A percentile compares a stretch with the other conserved stretches of the same genome.
These are phyloP conservation scores for Dreissena rostriformis DNA, from an alignment of 1,140 invertebrate species.

Conservation along the genomic window DNA sequence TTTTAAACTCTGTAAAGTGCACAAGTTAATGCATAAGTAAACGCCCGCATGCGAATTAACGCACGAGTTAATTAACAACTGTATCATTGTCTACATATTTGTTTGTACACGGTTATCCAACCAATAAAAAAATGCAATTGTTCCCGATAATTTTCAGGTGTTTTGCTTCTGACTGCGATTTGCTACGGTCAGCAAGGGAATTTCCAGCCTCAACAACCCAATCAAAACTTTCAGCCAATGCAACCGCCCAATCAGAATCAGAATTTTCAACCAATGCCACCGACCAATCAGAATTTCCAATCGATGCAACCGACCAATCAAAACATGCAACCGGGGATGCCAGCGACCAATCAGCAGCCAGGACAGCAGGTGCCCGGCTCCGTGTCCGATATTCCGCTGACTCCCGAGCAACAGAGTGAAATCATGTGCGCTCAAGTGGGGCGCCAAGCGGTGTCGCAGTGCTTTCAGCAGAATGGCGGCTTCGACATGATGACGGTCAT, in stretches of 20 bases:
- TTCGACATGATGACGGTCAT: slow-evolving; percentile 52
- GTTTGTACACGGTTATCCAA: too few species aligned
- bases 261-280: background rate
- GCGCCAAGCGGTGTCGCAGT: slow-evolving; percentile 41
- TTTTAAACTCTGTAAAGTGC: too few species aligned
- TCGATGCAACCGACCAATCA: slow-evolving; percentile 23
- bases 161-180: too few species aligned
- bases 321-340: background rate
- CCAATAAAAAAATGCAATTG: too few species aligned
- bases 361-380: background rate
- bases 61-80: too few species aligned
- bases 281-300: slow-evolving; percentile 30
- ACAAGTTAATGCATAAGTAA: too few species aligned
- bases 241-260: slow-evolving; percentile 31
- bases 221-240: slow-evolving; percentile 2
- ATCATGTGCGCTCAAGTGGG: slow-evolving; percentile 38
- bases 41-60: too few species aligned
- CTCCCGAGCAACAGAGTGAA: slow-evolving; percentile 39
- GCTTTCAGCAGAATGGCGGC: slow-evolving; percentile 50
- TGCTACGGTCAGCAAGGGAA: background rate
- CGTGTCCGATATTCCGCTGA: background rate
- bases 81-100: too few species aligned
- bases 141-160: too few species aligned
- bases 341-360: slow-evolving; percentile 10
- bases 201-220: slow-evolving; percentile 7